Evolutionary conservation across 2,113 vertebrate genomes (phyloP).

Genomic region (Diadophis punctatus): DNA sequence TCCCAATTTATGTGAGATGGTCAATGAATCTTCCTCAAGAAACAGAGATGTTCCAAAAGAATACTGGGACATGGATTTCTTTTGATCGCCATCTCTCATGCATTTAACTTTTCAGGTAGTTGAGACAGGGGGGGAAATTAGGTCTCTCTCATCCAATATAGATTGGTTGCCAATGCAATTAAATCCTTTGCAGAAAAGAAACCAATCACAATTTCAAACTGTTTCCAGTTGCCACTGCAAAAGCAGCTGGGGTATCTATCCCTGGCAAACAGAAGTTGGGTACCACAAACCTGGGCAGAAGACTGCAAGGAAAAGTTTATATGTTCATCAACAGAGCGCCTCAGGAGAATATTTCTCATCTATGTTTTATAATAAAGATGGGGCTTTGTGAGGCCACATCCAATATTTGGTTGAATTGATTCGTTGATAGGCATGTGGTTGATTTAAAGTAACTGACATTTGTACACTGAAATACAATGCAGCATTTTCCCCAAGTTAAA

Average conservation of each 20-base stretch:
- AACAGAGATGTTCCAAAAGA: background rate
- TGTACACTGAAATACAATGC: background rate
- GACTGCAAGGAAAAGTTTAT: background rate
- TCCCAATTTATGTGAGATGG: background rate
- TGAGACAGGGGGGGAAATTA: accelerated
- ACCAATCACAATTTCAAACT: background rate
- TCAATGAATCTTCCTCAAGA: background rate
- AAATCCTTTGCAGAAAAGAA: background rate
- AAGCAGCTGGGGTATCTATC: background rate
- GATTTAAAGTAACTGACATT: background rate
- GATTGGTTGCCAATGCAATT: background rate
- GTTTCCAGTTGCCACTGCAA: background rate
- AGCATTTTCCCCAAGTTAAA: background rate
- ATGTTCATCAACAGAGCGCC: background rate
- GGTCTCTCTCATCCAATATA: background rate
- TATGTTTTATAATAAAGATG: background rate
- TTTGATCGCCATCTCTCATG: background rate
- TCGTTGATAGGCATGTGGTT: background rate
- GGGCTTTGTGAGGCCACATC: background rate
- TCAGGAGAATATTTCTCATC: background rate
- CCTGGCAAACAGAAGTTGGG: background rate
- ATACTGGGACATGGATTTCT: background rate
- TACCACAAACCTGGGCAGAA: background rate
- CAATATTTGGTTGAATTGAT: background rate
- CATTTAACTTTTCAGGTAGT: background rate